Evolutionary conservation across 1,140 invertebrate species (phyloP), one percentile per base, ranked within the genome.

Genomic region (Thalassaphorura encarpata): DNA sequence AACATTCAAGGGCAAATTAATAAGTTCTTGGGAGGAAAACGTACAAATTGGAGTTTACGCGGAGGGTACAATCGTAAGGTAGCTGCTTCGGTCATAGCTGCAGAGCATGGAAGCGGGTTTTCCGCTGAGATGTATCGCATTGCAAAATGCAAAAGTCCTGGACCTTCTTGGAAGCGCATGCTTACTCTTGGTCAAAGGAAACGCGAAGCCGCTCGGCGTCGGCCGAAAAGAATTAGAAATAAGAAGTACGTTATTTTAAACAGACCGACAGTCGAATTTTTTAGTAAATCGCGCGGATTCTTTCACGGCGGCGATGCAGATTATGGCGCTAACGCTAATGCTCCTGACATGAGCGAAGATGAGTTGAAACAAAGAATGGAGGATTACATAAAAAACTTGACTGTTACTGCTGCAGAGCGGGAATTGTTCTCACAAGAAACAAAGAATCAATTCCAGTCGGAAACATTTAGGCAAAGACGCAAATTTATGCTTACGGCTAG

Each of bases 1-100:
- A 11, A 23, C 2, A 51, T 57, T 31, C 51, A 51, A 48, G 18
- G 31, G 23, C 13, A 33, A n/a, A 39, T 47, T 8, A 31, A 39
- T 19, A 57, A 57, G 28, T 47, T 31, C 40, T 28, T 50, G 2
- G 28, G 43, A 13, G 55, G 55, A 15, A 57, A 57, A 21, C 47
- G 55, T 3, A 27, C 41, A 33, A 51, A 57, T 28, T n/a, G 42
- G 6, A 36, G 29, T 21, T 26, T 31, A 18, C 11, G 42, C 5
- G 3, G 8, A 5, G 15, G 47, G 15, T 57, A 49, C 18, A 11
- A 28, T n/a, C 3, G 15, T 2, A 27, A 39, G 4, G 39, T 41
- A 23, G 6, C 21, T 31, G 24, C 19, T 45, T 39, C 55, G 6
- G 27, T 27, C 2, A 21, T 57, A 21, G 27, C 53, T 6, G 33